Base-by-base conservation (phyloP, 2,888 invertebrate species). In the Sphaeridia pumilis region DNA sequence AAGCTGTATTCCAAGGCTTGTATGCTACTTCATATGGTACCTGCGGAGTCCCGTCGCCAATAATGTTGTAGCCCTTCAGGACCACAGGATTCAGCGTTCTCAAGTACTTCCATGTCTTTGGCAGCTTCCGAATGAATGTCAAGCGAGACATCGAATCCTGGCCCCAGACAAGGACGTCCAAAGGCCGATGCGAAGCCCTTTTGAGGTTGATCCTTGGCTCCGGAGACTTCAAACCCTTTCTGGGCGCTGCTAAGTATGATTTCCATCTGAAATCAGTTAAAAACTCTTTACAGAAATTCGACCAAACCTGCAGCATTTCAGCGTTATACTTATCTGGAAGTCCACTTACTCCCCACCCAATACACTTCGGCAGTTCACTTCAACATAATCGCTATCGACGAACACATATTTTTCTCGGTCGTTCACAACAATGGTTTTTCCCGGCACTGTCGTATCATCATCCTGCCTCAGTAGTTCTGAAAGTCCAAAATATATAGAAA, bases 221-320 rank as follows among this genome's bases (percentile, higher is more conserved):
- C 10, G 69, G 70, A 14, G 72, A 67, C 14, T 69, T 66, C 24
- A 73, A 70, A 61, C 76, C 74, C 2, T 70, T 66, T 47, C 75
- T 70, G 12, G 80, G 76, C 10, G 83, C 83, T 4, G 79, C 78
- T 50, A 84, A 73, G 58, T 81, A 75, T 45, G 80, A 80, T 55
- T 75, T 75, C 82, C 86, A 86, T 56, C 76, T 76, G 46, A 46
- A 45, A 45, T 38, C 38, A 38, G 14, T 12, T 12, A 46, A 10
- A 20, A 46, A 27, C 71, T 58, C 70, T 70, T 66, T 87, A 87
- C 12, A 74, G 73, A 0, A 84, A 81, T 65, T 78, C 78, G 2
- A 81, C 83, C 67, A 82, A 83, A 69, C 87, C 87, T 57, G 82
- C 83, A 27, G 73, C 69, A 55, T 73, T 75, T 34, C 31, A 31